Evolutionary conservation across 1,140 invertebrate genomes (phyloP).

Genomic region (Brachionus manjavacas): DNA sequence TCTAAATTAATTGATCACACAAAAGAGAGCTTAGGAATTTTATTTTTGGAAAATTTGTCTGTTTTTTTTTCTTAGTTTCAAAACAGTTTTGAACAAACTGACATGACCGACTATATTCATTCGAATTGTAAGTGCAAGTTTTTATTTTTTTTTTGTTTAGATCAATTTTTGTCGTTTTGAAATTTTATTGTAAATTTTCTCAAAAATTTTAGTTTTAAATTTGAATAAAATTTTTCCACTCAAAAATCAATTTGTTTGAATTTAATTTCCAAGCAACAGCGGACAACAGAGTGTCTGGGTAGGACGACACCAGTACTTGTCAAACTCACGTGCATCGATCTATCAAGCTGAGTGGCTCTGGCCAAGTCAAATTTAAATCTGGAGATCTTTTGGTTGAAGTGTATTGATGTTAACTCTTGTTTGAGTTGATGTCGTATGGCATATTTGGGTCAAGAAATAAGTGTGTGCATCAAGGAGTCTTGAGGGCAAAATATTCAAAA

Average conservation of each 20-base stretch:
- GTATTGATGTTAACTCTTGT: neutral
- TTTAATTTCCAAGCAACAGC: neutral
- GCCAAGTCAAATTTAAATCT: neutral
- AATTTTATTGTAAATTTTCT: neutral
- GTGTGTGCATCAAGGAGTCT: neutral
- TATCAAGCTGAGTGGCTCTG: neutral
- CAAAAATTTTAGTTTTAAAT: neutral
- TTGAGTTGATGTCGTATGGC: neutral
- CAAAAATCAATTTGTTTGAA: neutral
- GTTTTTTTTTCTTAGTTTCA: neutral
- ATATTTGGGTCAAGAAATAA: neutral
- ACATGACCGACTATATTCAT: neutral
- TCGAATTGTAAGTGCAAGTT: constrained; percentile 20
- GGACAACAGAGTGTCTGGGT: neutral
- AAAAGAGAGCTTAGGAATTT: neutral
- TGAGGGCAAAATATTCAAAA: constrained; percentile 1
- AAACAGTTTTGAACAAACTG: neutral
- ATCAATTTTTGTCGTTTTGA: neutral
- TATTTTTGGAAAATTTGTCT: neutral
- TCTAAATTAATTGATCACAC: too few relatives aligned
- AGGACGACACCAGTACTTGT: neutral
- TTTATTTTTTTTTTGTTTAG: neutral
- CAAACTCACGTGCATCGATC: neutral
- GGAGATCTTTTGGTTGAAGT: neutral
- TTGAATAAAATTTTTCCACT: neutral